Evolutionary conservation across 2,888 invertebrate species (phyloP), one percentile per base, ranked within the genome.

Genomic region (Cantharis rustica): DNA sequence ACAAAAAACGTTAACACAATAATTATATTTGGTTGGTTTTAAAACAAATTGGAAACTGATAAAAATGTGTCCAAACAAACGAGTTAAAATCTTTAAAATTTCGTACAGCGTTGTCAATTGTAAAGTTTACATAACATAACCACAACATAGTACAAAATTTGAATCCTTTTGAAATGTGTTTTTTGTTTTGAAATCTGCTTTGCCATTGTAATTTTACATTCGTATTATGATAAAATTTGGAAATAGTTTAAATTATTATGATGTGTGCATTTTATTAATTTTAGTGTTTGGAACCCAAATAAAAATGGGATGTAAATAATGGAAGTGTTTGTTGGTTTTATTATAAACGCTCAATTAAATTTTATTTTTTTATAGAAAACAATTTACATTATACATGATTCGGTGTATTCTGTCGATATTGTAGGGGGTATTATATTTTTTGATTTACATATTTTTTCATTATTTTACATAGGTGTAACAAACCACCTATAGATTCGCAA

Each of bases 371-470:
- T 89, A 74, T 86, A 92, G 92, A 90, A 66, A 91, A 90, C 84
- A 91, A 91, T 84, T 86, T 92, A 80, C 91, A 92, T 82, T 82
- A 89, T 91, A 74, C 87, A 90, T 82, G 92, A 93, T 86, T 92
- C 92, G 5, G 88, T 91, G 27, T 91, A 92, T 15, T 91, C 91
- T 7, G 91, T 92, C 31, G 93, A 94, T 84, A 88, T 92, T n/a
- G 91, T 93, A 76, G 91, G 91, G 70, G 92, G 92, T 69, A 95
- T 95, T 89, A 90, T 95, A 73, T 95, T 95, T 89, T 96, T 96
- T 88, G 95, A 96, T n/a, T n/a, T n/a, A n/a, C n/a, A n/a, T n/a
- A n/a, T n/a, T n/a, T n/a, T n/a, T n/a, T n/a, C n/a, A n/a, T n/a
- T n/a, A n/a, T n/a, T n/a, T n/a, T n/a, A n/a, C n/a, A n/a, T n/a